These are phyloP conservation scores for Centruroides sculpturatus DNA, from an alignment of 1,140 invertebrate species.

Conservation along the genomic window DNA sequence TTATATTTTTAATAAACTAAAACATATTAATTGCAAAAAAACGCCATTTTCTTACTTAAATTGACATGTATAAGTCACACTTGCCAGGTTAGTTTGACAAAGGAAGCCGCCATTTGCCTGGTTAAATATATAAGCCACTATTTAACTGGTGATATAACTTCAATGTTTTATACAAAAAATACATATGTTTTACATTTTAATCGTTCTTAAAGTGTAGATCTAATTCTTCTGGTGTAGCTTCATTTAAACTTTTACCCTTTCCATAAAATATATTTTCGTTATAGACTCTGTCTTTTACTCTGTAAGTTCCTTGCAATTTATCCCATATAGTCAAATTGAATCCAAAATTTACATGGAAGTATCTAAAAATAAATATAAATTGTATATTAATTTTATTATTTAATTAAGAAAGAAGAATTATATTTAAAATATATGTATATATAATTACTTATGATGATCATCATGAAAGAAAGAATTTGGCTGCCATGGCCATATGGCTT, in stretches of 20 bases:
- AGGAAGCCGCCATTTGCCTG: too few species aligned
- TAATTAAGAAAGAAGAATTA: background rate
- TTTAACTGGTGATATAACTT: too few species aligned
- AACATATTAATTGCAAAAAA: too few species aligned
- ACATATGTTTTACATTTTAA: background rate
- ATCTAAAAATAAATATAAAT: slow-evolving; percentile 12
- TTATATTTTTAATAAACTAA: too few species aligned
- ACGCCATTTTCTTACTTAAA: too few species aligned
- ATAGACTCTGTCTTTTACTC: slow-evolving; percentile 45
- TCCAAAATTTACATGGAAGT: slow-evolving; percentile 51
- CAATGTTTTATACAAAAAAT: too few species aligned
- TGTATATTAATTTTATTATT: background rate
- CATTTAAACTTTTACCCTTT: slow-evolving; percentile 34
- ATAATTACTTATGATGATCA: slow-evolving; percentile 49
- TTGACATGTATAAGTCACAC: too few species aligned
- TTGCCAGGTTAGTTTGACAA: too few species aligned
- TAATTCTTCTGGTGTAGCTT: slow-evolving; percentile 33
- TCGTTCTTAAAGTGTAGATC: slow-evolving; percentile 30
- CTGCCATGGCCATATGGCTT: slow-evolving; percentile 57
- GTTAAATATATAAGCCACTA: too few species aligned
- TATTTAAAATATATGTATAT: background rate
- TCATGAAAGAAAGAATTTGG: slow-evolving; percentile 57
- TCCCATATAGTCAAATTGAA: slow-evolving; percentile 48
- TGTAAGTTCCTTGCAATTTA: slow-evolving; percentile 47
- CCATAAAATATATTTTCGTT: slow-evolving; percentile 48